Conservation (phyloP, 2,888 invertebrate species). For the Drosophila mercatorum region DNA sequence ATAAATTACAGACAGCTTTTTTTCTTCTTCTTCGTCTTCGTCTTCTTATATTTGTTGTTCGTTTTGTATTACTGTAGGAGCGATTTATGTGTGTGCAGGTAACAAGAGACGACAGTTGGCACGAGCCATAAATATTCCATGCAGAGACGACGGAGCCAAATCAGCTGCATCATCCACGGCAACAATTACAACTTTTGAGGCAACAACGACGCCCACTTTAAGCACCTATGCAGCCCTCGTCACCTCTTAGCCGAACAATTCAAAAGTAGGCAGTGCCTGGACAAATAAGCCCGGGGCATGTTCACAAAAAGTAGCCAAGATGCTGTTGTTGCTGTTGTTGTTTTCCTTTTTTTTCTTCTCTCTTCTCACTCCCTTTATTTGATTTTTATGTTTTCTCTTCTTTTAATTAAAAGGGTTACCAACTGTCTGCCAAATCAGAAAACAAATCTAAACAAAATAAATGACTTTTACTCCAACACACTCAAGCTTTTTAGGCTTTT, state of each 20-base stretch:
- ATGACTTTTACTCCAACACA: conserved; percentile 67
- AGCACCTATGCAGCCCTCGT: conserved; percentile 60
- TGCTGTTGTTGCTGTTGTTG: conserved; percentile 8
- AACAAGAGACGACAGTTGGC: conserved; percentile 72
- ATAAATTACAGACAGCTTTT: conserved; percentile 64
- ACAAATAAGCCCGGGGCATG: conserved; percentile 57
- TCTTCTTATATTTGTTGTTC: not conserved
- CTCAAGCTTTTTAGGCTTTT: conserved; percentile 38
- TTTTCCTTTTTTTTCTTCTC: not conserved
- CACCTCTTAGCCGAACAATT: conserved; percentile 49
- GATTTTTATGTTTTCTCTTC: conserved; percentile 54
- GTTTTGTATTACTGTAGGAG: conserved; percentile 29
- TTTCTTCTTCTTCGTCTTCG: not conserved
- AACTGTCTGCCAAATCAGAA: conserved; percentile 66
- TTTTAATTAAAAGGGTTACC: conserved; percentile 73
- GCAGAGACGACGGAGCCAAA: conserved; percentile 55
- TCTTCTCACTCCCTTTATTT: conserved; percentile 30
- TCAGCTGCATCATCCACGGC: conserved; percentile 70
- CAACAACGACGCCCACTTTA: conserved; percentile 71
- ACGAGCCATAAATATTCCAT: conserved; percentile 75
- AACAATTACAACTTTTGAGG: conserved; percentile 66
- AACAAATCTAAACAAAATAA: conserved; percentile 74
- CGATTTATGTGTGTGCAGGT: conserved; percentile 57
- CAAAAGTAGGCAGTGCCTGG: conserved; percentile 63
- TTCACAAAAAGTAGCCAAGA: conserved; percentile 43